These are phyloP conservation scores for Lamellibrachia satsuma DNA, from an alignment of 2,888 invertebrate species.

Conservation along the genomic window DNA sequence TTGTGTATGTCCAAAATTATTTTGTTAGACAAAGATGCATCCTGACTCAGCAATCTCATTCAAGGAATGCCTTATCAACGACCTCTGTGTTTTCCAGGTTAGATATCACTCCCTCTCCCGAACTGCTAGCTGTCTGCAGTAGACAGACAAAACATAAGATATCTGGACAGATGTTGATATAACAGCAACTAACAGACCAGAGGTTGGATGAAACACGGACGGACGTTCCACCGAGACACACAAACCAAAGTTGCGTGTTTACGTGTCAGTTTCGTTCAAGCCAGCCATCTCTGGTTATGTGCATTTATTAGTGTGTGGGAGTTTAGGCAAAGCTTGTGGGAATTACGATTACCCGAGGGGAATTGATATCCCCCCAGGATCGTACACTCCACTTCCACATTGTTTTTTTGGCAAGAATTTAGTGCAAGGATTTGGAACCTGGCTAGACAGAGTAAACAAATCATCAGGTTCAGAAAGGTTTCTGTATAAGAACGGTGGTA, in stretches of 20 bases:
- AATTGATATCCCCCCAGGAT: background rate
- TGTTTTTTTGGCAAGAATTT: too few relatives aligned
- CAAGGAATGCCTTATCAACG: constrained; percentile 1
- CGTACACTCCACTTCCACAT: background rate
- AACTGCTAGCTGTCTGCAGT: background rate
- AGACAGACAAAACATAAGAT: background rate
- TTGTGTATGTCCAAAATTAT: too few relatives aligned
- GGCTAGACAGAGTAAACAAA: too few relatives aligned
- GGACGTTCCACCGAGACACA: background rate
- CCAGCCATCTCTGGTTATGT: background rate
- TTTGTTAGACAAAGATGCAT: background rate
- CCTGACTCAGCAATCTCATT: background rate
- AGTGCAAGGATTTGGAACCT: too few relatives aligned
- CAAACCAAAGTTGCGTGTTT: background rate
- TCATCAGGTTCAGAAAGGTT: background rate
- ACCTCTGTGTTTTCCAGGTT: background rate
- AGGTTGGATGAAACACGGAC: background rate
- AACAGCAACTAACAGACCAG: background rate
- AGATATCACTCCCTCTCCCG: background rate
- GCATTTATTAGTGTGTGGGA: background rate
- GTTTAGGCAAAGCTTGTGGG: background rate
- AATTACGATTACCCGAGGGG: background rate
- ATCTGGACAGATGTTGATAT: background rate
- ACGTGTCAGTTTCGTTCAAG: background rate
- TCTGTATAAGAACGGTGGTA: too few relatives aligned